These are phyloP conservation scores for Drosophila murphyi DNA, from an alignment of 1,140 invertebrate genomes.

Conservation along the genomic window DNA sequence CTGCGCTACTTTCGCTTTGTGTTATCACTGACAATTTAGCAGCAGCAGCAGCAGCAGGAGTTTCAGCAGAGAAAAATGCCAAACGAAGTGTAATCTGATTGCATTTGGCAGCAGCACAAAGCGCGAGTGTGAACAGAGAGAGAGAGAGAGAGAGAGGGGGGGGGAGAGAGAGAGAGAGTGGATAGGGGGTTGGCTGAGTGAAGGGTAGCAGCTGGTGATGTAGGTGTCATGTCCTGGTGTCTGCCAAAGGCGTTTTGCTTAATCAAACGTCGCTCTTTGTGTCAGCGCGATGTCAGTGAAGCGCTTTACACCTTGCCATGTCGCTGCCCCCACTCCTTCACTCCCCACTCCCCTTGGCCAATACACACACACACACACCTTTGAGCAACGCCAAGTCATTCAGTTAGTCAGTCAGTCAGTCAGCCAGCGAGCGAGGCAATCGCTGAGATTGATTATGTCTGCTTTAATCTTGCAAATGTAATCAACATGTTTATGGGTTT, in stretches of 20 bases:
- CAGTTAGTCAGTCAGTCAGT: conserved; percentile 27
- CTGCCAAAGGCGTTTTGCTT: conserved; percentile 71
- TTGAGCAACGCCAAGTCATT: conserved; percentile 31
- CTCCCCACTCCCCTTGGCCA: neutral
- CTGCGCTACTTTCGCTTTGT: conserved; percentile 48
- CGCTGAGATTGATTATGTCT: conserved; percentile 68
- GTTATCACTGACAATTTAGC: conserved; percentile 68
- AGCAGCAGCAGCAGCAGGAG: conserved; percentile 23
- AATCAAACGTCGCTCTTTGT: conserved; percentile 75
- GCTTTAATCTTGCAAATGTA: conserved; percentile 63
- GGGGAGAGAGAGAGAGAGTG: no score
- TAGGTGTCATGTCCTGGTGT: conserved; percentile 53
- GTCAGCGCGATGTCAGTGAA: conserved; percentile 59
- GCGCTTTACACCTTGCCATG: conserved; percentile 49
- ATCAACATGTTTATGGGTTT: conserved; percentile 51
- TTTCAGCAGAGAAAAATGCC: conserved; percentile 15
- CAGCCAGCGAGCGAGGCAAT: conserved; percentile 47
- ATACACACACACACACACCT: neutral
- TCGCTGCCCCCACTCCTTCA: neutral
- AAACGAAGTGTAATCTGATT: conserved; percentile 76
- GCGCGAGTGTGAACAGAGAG: conserved; percentile 2
- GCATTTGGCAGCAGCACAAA: conserved; percentile 72
- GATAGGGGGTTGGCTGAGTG: neutral
- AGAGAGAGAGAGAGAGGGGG: neutral
- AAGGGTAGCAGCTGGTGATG: conserved; percentile 7